A percentile compares a stretch with the other conserved stretches of the same genome.
Conservation (phyloP, 1,140 invertebrate species). For the Cotesia vestalis region DNA sequence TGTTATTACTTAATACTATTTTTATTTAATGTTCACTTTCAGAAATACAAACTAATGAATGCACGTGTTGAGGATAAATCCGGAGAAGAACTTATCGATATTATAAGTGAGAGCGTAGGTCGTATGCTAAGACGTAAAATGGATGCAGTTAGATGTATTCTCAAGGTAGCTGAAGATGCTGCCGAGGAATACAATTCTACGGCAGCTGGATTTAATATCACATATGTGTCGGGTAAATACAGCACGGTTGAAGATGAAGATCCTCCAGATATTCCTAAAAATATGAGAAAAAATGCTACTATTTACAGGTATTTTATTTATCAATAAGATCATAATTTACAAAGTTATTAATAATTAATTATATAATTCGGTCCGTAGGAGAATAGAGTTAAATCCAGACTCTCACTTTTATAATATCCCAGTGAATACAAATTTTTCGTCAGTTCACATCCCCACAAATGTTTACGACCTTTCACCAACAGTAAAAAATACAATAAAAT, state of each 20-base stretch:
- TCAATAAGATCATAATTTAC: background rate
- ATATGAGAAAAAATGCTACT: slow-evolving; percentile 37
- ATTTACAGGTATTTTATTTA: slow-evolving; percentile 47
- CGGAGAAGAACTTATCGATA: slow-evolving; percentile 76
- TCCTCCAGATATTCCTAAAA: slow-evolving; percentile 39
- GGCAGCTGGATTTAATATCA: slow-evolving; percentile 55
- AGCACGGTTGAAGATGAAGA: slow-evolving; percentile 63
- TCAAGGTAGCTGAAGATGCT: slow-evolving; percentile 72
- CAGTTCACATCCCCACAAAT: slow-evolving; percentile 94
- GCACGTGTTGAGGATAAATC: slow-evolving; percentile 78
- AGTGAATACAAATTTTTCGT: slow-evolving; percentile 84
- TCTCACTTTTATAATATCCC: slow-evolving; percentile 86
- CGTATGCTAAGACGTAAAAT: slow-evolving; percentile 84
- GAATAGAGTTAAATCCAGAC: slow-evolving; percentile 74
- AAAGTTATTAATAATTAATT: background rate
- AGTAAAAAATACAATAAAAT: slow-evolving; percentile 80
- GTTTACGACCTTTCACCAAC: slow-evolving; percentile 80
- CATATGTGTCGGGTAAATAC: slow-evolving; percentile 79
- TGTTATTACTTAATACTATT: slow-evolving; percentile 9
- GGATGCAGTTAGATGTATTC: slow-evolving; percentile 83
- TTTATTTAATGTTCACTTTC: slow-evolving; percentile 45
- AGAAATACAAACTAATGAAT: slow-evolving; percentile 80
- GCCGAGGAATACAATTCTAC: slow-evolving; percentile 69
- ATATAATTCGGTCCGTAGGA: slow-evolving; percentile 35
- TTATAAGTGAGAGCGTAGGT: slow-evolving; percentile 78